Evolutionary conservation across 2,888 invertebrate species (phyloP).

Genomic region (Troilus luridus): DNA sequence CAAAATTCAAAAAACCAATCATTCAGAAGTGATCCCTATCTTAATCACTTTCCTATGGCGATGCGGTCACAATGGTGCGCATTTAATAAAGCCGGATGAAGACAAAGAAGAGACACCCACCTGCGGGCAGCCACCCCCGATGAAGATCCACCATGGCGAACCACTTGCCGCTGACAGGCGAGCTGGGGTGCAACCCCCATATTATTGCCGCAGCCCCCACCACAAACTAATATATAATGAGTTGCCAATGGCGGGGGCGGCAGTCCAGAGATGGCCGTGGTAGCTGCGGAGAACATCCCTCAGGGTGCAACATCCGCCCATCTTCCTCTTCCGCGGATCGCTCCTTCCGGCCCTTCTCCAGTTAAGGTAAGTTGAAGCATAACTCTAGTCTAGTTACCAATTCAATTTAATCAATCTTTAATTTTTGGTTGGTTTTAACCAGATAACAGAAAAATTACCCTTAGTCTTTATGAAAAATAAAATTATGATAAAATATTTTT

Average conservation of each 20-base stretch:
- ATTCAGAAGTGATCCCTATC: neutral
- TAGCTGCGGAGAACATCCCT: slow-evolving; percentile 60
- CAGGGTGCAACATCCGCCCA: slow-evolving; percentile 51
- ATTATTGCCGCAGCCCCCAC: slow-evolving; percentile 46
- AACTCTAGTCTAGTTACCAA: neutral
- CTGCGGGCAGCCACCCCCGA: slow-evolving; percentile 16
- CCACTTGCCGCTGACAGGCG: slow-evolving; percentile 33
- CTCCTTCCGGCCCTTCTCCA: neutral
- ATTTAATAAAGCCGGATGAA: slow-evolving; percentile 31
- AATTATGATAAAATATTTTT: too few species aligned
- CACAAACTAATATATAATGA: slow-evolving; percentile 66
- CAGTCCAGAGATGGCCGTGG: slow-evolving; percentile 58
- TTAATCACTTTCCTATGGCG: neutral
- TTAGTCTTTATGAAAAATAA: too few species aligned
- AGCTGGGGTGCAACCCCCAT: slow-evolving; percentile 52
- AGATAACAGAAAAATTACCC: neutral
- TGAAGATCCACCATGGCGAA: slow-evolving; percentile 45
- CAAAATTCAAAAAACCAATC: neutral
- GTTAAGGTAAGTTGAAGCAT: slow-evolving; percentile 29
- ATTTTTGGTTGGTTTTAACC: neutral
- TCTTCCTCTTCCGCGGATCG: neutral
- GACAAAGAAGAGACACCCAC: slow-evolving; percentile 8
- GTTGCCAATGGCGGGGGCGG: slow-evolving; percentile 62
- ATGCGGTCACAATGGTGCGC: neutral
- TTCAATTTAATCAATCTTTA: neutral